phyloP scores from a whole-genome alignment of 2,888 invertebrate species.

The Leistus spinibarbis region DNA sequence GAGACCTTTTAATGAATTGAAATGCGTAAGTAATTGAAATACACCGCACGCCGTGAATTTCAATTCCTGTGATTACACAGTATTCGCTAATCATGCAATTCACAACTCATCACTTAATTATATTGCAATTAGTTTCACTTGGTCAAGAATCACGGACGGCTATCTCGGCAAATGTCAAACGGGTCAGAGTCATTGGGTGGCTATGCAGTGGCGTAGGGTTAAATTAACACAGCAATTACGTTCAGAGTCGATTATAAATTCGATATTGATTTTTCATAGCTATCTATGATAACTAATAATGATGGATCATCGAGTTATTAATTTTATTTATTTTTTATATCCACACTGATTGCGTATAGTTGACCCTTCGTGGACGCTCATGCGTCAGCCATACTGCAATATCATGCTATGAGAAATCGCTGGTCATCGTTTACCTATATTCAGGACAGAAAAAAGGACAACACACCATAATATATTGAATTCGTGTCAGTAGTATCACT shows the following conservation, averaged over 20 bases:
- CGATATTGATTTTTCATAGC: too few relatives aligned
- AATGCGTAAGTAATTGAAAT: not conserved
- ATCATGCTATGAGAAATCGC: not conserved
- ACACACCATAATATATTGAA: not conserved
- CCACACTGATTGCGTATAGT: not conserved
- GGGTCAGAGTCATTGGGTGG: not conserved
- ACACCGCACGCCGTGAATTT: not conserved
- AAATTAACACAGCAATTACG: not conserved
- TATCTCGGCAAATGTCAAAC: not conserved
- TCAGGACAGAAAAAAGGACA: not conserved
- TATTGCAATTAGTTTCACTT: not conserved
- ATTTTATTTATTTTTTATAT: too few relatives aligned
- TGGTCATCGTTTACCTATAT: not conserved
- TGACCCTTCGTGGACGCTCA: not conserved
- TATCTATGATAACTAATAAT: too few relatives aligned
- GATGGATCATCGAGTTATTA: too few relatives aligned
- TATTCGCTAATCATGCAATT: not conserved
- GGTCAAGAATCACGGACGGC: not conserved
- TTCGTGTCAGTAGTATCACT: not conserved
- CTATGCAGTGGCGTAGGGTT: not conserved
- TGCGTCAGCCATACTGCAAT: not conserved
- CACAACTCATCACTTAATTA: not conserved
- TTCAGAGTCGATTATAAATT: too few relatives aligned
- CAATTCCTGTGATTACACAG: not conserved
- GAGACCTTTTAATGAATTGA: not conserved